A percentile compares a stretch with the other conserved stretches of the same genome.
phyloP scores from a whole-genome alignment of 2,113 vertebrate species.

The Brachirus orientalis region DNA sequence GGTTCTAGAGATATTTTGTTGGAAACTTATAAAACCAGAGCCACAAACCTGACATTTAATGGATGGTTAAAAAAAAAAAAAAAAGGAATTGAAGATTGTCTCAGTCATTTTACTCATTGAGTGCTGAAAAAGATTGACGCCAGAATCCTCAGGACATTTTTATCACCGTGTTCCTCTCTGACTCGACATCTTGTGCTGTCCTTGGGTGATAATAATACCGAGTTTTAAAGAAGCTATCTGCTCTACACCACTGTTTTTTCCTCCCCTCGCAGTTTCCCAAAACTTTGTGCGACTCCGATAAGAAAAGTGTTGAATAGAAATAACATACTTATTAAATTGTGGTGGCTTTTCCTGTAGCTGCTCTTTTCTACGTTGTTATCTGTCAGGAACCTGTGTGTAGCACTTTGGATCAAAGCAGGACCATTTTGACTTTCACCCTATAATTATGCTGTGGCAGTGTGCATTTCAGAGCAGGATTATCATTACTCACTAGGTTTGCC shows the following conservation, averaged over 20 bases:
- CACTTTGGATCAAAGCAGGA: constrained; percentile 59
- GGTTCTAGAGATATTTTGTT: no score
- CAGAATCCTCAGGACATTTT: neutral
- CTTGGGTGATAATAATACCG: neutral
- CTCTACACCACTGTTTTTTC: neutral
- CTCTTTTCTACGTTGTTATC: constrained; percentile 47
- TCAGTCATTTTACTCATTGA: neutral
- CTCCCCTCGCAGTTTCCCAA: neutral
- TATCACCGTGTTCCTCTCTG: neutral
- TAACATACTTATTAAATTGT: constrained; percentile 27
- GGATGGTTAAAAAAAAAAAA: neutral
- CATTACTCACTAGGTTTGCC: neutral
- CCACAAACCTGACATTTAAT: neutral
- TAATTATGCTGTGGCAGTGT: constrained; percentile 26
- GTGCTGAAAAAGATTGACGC: neutral
- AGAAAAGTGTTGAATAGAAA: neutral
- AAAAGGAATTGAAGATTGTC: neutral
- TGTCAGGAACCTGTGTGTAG: constrained; percentile 61
- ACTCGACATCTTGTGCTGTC: neutral
- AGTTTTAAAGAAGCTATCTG: neutral
- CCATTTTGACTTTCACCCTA: constrained; percentile 31
- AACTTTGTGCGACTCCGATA: neutral
- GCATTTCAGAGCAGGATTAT: constrained; percentile 9
- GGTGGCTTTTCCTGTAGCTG: constrained; percentile 56
- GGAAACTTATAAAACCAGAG: no score